Evolutionary conservation across 1,140 invertebrate species (phyloP), one percentile per base, ranked within the genome.

Genomic region (Reticulitermes speratus): DNA sequence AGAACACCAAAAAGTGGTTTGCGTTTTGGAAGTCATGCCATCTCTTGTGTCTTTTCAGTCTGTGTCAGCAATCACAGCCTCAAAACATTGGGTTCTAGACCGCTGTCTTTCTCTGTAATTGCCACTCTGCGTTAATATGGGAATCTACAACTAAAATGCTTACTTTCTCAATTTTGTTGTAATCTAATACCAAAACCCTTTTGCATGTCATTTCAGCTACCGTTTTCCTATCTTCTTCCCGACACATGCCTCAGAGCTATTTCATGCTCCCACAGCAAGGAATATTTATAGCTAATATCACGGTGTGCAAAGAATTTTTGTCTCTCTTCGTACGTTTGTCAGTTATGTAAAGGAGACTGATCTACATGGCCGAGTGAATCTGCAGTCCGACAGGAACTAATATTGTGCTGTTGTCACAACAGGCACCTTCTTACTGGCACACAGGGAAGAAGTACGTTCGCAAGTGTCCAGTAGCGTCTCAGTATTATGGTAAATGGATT

Each of bases 151-250:
- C 65, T 75, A 75, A 75, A 75, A 75, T 30, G 65, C n/a, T 75
- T 75, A 75, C 65, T 75, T 75, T 75, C 25, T 30, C 65, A 75
- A 75, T 75, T 75, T 75, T 25, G n/a, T 75, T 75, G 65, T 75
- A 75, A 75, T 75, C 65, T 75, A 75, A 75, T 75, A 75, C 65
- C n/a, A 75, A 75, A 75, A 75, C 65, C 65, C n/a, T 75, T 75
- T 75, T 75, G 65, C 65, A 75, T 75, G 65, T 75, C 25, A 75
- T 75, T 75, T 75, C 7, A 9, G 65, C 65, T 75, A 75, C 65
- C 65, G n/a, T 75, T 75, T 75, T 75, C 65, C 65, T 75, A 75
- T 75, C 65, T 75, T 75, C 65, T 75, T 75, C n/a, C 65, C n/a
- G 65, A 75, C 65, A 75, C 65, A 75, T 75, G 65, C 65, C 65